These are phyloP conservation scores for Yponomeuta sedellus DNA, from an alignment of 2,888 invertebrate genomes.

Conservation along the genomic window DNA sequence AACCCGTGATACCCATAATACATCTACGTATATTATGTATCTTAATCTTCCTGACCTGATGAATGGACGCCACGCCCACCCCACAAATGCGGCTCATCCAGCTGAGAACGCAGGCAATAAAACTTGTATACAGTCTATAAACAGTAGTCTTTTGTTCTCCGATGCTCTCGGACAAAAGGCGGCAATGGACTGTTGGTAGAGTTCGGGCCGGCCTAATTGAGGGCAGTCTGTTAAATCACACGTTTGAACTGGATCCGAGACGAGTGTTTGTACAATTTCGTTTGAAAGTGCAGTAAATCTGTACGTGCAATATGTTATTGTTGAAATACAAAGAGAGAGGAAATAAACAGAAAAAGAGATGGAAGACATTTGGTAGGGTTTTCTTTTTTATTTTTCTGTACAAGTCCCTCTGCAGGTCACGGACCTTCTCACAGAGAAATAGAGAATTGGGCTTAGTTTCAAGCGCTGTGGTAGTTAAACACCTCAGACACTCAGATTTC, in stretches of 20 bases:
- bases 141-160: neutral
- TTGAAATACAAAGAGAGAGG: too few relatives aligned
- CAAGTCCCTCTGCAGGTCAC: too few relatives aligned
- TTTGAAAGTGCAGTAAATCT: too few relatives aligned
- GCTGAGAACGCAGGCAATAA: neutral
- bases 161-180: neutral
- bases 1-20: neutral
- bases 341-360: too few relatives aligned
- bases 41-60: neutral
- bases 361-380: too few relatives aligned
- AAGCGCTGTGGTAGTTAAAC: too few relatives aligned
- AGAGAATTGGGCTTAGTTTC: too few relatives aligned
- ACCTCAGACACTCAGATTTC: too few relatives aligned
- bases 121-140: neutral
- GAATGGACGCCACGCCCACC: neutral
- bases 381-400: too few relatives aligned
- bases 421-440: too few relatives aligned
- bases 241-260: neutral
- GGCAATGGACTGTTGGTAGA: neutral
- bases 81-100: neutral
- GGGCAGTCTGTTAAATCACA: constrained; percentile 1
- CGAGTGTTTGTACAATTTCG: too few relatives aligned
- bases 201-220: neutral
- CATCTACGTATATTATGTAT: neutral
- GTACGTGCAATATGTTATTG: too few relatives aligned